Evolutionary conservation across 1,140 invertebrate genomes (phyloP).

Genomic region (Euura saliciscinereae): DNA sequence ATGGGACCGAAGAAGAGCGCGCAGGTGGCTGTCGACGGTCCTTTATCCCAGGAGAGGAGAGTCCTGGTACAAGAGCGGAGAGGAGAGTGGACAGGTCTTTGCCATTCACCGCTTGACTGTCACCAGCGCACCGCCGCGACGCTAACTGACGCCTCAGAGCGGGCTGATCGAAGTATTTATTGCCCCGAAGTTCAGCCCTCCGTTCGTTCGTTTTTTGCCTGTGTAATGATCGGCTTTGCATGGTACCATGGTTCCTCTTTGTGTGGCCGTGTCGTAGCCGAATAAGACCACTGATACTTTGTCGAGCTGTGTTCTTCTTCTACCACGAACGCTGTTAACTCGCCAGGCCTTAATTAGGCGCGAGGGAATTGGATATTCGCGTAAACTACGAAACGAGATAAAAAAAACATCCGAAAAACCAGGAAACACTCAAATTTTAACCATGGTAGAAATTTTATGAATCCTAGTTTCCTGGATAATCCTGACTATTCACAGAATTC

Average conservation of each 20-base stretch:
- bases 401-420: too few relatives aligned
- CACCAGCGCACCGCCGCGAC: slow-evolving; percentile 39
- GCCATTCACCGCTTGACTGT: slow-evolving; percentile 49
- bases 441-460: too few relatives aligned
- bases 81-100: slow-evolving; percentile 40
- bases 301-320: background rate
- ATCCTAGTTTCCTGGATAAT: too few relatives aligned
- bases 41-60: slow-evolving; percentile 40
- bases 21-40: slow-evolving; percentile 54
- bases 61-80: slow-evolving; percentile 32
- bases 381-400: too few relatives aligned
- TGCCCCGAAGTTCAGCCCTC: slow-evolving; percentile 32
- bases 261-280: slow-evolving; percentile 16
- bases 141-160: slow-evolving; percentile 57
- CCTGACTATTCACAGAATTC: too few relatives aligned
- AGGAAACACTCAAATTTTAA: too few relatives aligned
- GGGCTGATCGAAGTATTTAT: slow-evolving; percentile 59
- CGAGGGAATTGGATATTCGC: too few relatives aligned
- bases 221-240: slow-evolving; percentile 54
- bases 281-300: background rate
- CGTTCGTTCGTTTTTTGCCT: slow-evolving; percentile 30
- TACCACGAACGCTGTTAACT: too few relatives aligned
- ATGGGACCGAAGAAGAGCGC: slow-evolving; percentile 11
- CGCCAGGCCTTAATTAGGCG: too few relatives aligned
- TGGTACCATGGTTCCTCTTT: slow-evolving; percentile 32